phyloP scores from a whole-genome alignment of 2,797 vertebrate species.

The Prionace glauca region DNA sequence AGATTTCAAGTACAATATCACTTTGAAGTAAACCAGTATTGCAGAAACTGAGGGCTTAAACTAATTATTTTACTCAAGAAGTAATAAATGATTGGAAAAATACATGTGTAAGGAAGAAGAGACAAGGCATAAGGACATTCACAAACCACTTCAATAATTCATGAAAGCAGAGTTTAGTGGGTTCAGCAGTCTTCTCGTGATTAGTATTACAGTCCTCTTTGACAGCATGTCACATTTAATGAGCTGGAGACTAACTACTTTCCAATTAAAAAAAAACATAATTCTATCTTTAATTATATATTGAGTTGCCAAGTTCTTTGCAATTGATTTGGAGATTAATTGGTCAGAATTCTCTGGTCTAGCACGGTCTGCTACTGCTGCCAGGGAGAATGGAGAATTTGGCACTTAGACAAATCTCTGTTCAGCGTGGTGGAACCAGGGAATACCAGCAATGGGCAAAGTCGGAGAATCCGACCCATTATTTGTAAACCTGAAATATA shows the following conservation, averaged over 20 bases:
- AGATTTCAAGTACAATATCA: background rate
- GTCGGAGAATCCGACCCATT: too few species aligned
- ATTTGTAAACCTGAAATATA: background rate
- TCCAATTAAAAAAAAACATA: background rate
- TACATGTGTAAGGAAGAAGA: background rate
- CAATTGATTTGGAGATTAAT: background rate
- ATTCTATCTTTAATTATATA: background rate
- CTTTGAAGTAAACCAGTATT: background rate
- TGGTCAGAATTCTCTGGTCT: background rate
- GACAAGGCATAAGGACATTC: background rate
- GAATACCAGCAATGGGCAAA: too few species aligned
- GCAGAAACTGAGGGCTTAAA: background rate
- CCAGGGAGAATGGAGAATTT: too few species aligned
- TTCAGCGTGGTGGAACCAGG: too few species aligned
- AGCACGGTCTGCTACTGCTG: too few species aligned
- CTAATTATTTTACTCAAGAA: background rate
- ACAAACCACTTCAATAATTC: background rate
- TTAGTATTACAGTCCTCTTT: background rate
- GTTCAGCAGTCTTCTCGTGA: background rate
- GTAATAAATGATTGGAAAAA: background rate
- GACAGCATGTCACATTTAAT: background rate
- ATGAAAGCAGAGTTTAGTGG: background rate
- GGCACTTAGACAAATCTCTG: too few species aligned
- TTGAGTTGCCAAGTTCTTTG: background rate
- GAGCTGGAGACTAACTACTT: background rate